A percentile compares a stretch with the other conserved stretches of the same genome.
Conservation (phyloP, 2,797 vertebrate genomes). For the Hypotaenidia philippensis region DNA sequence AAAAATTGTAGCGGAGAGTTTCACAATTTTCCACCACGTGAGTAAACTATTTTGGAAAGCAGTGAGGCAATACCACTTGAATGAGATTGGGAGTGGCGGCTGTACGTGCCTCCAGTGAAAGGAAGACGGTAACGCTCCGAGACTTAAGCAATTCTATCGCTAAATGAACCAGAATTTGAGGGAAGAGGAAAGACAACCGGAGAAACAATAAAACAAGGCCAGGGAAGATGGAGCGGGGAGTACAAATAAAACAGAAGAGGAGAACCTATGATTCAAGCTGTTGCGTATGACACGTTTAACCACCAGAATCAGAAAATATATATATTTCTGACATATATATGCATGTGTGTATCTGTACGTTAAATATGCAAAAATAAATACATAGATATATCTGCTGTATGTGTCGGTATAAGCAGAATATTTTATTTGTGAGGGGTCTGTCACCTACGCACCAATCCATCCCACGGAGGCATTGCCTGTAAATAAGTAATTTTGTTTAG, state of each 20-base stretch:
- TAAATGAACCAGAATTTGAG: conserved; percentile 49
- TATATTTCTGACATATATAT: not conserved
- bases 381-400: not conserved
- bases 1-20: conserved; percentile 9
- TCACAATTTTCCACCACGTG: conserved; percentile 58
- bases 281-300: not conserved
- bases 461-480: accelerated
- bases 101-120: conserved; percentile 17
- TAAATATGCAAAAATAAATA: not conserved
- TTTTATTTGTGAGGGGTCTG: not conserved
- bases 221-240: not conserved
- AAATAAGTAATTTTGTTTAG: not conserved
- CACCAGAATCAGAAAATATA: not conserved
- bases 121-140: conserved; percentile 9
- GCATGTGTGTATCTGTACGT: no score
- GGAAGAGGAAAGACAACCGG: conserved; percentile 44
- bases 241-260: not conserved
- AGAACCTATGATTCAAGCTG: not conserved
- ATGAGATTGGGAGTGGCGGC: not conserved
- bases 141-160: not conserved
- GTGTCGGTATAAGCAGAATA: not conserved
- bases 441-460: not conserved
- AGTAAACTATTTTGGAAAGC: conserved; percentile 50
- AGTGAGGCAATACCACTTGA: conserved; percentile 53
- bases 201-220: not conserved